A percentile compares a stretch with the other conserved stretches of the same genome.
Conservation (phyloP, 2,888 invertebrate genomes). For the Nemotelus pantherinus region DNA sequence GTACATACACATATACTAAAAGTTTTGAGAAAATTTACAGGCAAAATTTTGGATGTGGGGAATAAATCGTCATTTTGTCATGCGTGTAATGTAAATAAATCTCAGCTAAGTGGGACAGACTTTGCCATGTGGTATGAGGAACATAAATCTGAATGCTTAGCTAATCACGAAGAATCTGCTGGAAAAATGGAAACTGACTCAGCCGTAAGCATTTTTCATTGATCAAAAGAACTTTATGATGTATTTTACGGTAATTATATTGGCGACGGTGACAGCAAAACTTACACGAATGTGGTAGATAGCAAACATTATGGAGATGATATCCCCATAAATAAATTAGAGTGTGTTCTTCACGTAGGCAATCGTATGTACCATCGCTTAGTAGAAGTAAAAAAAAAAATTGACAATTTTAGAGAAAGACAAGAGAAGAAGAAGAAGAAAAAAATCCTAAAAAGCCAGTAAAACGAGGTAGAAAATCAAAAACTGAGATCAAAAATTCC, state of each 20-base stretch:
- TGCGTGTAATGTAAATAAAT: constrained; percentile 13
- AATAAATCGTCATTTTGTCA: constrained; percentile 12
- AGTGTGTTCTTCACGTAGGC: constrained; percentile 11
- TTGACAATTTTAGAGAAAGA: neutral
- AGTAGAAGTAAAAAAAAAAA: neutral
- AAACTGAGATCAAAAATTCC: constrained; percentile 19
- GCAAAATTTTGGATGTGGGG: neutral
- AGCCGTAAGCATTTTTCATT: constrained; percentile 1
- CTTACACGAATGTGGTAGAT: neutral
- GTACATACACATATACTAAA: no score
- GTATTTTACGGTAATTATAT: neutral
- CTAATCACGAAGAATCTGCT: constrained; percentile 13
- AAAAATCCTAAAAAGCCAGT: neutral
- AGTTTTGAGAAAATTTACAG: neutral
- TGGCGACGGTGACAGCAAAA: neutral
- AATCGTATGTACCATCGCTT: neutral
- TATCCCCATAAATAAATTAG: neutral
- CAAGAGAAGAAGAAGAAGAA: constrained; percentile 19
- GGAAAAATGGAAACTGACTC: neutral
- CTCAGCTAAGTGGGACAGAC: constrained; percentile 15
- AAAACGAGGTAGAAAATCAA: constrained; percentile 25
- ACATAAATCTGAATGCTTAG: constrained; percentile 4
- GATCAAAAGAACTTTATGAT: constrained; percentile 12
- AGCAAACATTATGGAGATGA: constrained; percentile 1
- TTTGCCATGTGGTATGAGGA: constrained; percentile 16